phyloP scores from a whole-genome alignment of 2,113 vertebrate species.

The Pteropus alecto region DNA sequence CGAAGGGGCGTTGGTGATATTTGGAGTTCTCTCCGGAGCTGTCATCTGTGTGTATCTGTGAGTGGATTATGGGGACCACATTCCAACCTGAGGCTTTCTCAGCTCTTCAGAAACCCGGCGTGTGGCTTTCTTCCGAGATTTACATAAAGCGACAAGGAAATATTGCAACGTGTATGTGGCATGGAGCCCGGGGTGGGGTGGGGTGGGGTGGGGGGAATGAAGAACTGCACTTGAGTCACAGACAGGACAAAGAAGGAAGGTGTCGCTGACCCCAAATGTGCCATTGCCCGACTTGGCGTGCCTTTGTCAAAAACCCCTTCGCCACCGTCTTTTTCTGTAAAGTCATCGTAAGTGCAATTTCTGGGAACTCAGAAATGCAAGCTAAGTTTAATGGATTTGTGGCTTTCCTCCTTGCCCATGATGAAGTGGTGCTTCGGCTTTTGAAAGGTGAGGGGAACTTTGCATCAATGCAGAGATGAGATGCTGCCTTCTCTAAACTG shows the following conservation, averaged over 20 bases:
- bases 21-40: neutral
- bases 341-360: slow-evolving; percentile 16
- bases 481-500: slow-evolving; percentile 20
- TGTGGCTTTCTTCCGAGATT: slow-evolving; percentile 59
- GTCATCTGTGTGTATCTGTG: neutral
- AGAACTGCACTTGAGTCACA: neutral
- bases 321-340: neutral
- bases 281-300: neutral
- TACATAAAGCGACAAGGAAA: neutral
- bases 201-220: neutral
- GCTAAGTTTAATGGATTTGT: slow-evolving; percentile 62
- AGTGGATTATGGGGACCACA: neutral
- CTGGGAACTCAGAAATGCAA: neutral
- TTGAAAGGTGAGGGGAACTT: slow-evolving; percentile 62
- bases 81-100: slow-evolving; percentile 41
- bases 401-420: slow-evolving; percentile 27
- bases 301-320: neutral
- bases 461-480: slow-evolving; percentile 47
- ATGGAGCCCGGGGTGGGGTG: neutral
- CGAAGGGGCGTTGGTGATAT: neutral
- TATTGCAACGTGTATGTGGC: neutral
- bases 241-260: neutral
- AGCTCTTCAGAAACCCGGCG: slow-evolving; percentile 61
- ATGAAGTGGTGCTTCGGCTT: slow-evolving; percentile 55
- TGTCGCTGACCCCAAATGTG: neutral